These are phyloP conservation scores for Graptemys geographica DNA, from an alignment of 2,797 vertebrate species.

Conservation along the genomic window DNA sequence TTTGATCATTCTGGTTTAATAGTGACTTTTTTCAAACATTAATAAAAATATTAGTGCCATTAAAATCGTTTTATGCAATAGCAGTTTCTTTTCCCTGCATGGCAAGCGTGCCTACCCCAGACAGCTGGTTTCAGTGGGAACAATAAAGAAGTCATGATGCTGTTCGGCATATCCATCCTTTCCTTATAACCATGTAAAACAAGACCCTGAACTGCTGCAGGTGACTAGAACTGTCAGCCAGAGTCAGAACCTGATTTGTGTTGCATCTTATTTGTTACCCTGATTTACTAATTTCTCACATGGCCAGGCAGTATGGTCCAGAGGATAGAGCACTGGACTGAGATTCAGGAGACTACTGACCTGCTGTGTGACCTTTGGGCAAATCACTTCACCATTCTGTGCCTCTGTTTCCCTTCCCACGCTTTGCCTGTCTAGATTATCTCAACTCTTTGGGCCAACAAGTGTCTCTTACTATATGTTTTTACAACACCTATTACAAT, in stretches of 20 bases:
- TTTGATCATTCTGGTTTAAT: conserved; percentile 8
- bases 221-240: neutral
- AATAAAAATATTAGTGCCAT: neutral
- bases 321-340: neutral
- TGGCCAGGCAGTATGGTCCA: neutral
- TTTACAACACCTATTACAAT: neutral
- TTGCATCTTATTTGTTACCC: neutral
- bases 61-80: neutral
- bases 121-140: neutral
- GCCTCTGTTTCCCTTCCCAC: neutral
- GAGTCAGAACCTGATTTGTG: neutral
- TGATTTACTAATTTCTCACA: neutral
- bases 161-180: neutral
- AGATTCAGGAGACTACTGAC: neutral
- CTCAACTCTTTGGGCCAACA: fast-evolving
- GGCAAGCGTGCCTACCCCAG: fast-evolving
- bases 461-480: neutral
- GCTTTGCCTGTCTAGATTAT: neutral
- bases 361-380: neutral
- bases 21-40: conserved; percentile 24
- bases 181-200: neutral
- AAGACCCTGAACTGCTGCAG: neutral
- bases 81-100: neutral
- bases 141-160: neutral
- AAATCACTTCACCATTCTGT: neutral